Conservation (phyloP, 1,140 invertebrate species). For the Diploscapter pachys region DNA sequence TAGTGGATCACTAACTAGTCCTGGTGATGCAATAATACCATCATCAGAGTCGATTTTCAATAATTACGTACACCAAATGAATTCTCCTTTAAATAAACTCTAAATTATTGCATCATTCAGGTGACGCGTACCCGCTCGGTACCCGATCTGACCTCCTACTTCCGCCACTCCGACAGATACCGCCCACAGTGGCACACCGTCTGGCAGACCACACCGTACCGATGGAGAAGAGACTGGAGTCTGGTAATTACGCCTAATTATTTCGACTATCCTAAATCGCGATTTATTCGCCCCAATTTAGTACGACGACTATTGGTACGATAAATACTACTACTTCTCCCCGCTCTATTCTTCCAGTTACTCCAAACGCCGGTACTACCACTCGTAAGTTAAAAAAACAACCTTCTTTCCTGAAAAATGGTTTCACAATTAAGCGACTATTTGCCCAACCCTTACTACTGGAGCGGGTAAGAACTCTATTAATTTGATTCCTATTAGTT, state of each 20-base stretch:
- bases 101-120: not conserved
- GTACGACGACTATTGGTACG: slow-evolving; percentile 43
- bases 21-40: too few relatives aligned
- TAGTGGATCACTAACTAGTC: not conserved
- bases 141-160: slow-evolving; percentile 36
- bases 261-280: not conserved
- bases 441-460: slow-evolving; percentile 39
- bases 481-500: too few relatives aligned
- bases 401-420: too few relatives aligned
- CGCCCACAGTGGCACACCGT: slow-evolving; percentile 37
- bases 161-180: slow-evolving; percentile 31
- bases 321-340: slow-evolving; percentile 41
- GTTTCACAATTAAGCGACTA: slow-evolving; percentile 20
- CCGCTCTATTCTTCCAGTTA: slow-evolving; percentile 33
- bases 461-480: not conserved
- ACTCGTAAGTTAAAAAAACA: not conserved
- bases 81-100: slow-evolving; percentile 9
- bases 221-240: slow-evolving; percentile 27
- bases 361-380: slow-evolving; percentile 33
- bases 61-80: not conserved
- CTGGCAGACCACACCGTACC: slow-evolving; percentile 26
- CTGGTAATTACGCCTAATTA: slow-evolving; percentile 6
- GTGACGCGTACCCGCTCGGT: slow-evolving; percentile 36
- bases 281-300: slow-evolving; percentile 13
- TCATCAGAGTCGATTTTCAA: too few relatives aligned